A percentile compares a stretch with the other conserved stretches of the same genome.
These are phyloP conservation scores for Naso thynnoides DNA, from an alignment of 2,797 vertebrate genomes.

Conservation along the genomic window DNA sequence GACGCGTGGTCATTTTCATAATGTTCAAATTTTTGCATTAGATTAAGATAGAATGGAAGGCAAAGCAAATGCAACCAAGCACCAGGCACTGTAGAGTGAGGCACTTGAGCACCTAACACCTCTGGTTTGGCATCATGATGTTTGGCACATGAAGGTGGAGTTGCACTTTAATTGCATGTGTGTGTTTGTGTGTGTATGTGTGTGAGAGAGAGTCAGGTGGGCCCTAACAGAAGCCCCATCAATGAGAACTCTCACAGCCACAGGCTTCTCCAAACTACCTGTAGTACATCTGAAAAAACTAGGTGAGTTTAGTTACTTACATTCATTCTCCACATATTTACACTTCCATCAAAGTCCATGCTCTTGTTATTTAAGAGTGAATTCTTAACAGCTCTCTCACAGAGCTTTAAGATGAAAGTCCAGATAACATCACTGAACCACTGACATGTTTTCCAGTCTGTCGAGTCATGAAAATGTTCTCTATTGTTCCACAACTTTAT, in stretches of 20 bases:
- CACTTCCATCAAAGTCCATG: slow-evolving; percentile 30
- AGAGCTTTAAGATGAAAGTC: slow-evolving; percentile 22
- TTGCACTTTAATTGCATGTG: slow-evolving; percentile 48
- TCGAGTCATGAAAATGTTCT: slow-evolving; percentile 24
- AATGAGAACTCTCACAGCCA: slow-evolving; percentile 30
- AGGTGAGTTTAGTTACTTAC: slow-evolving; percentile 22
- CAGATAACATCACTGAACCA: neutral
- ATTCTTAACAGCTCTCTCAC: slow-evolving; percentile 33
- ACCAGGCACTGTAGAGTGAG: slow-evolving; percentile 89
- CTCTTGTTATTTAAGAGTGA: slow-evolving; percentile 17
- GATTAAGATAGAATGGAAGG: slow-evolving; percentile 79
- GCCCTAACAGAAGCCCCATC: slow-evolving; percentile 15
- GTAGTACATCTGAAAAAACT: slow-evolving; percentile 45
- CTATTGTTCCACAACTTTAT: slow-evolving; percentile 23
- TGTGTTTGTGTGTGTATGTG: slow-evolving; percentile 21
- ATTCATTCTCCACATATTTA: slow-evolving; percentile 56
- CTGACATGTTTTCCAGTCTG: slow-evolving; percentile 14
- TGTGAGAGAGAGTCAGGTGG: slow-evolving; percentile 7
- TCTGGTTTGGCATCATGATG: slow-evolving; percentile 78
- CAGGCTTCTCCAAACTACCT: slow-evolving; percentile 6
- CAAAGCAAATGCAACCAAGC: slow-evolving; percentile 76
- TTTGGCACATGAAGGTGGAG: slow-evolving; percentile 76
- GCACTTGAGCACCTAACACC: slow-evolving; percentile 89
- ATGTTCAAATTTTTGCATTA: slow-evolving; percentile 75
- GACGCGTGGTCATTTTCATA: slow-evolving; percentile 45